A percentile compares a stretch with the other conserved stretches of the same genome.
Conservation (phyloP, 2,888 invertebrate species). For the Teinopalpus imperialis region DNA sequence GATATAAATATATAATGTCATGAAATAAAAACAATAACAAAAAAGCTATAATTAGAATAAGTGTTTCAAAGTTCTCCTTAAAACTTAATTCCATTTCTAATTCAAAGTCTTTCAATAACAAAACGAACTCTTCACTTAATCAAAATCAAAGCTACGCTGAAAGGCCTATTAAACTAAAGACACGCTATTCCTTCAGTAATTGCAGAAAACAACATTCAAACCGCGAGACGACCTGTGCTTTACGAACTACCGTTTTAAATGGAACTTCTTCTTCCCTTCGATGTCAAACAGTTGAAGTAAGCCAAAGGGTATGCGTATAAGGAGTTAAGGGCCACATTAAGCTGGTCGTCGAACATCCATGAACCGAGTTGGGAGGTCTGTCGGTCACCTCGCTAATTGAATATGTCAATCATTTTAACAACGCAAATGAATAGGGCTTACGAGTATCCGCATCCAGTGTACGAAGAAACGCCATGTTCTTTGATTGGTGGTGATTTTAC, state of each 20-base stretch:
- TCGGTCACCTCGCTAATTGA: constrained; percentile 87
- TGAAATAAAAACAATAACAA: too few relatives aligned
- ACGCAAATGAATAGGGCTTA: constrained; percentile 82
- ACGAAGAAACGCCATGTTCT: constrained; percentile 42
- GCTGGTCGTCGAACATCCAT: constrained; percentile 57
- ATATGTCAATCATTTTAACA: constrained; percentile 91
- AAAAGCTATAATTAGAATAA: too few relatives aligned
- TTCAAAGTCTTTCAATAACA: constrained; percentile 33
- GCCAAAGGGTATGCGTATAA: constrained; percentile 23
- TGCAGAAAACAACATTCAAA: constrained; percentile 76
- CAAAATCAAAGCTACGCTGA: constrained; percentile 52
- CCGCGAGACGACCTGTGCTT: constrained; percentile 64
- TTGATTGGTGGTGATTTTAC: constrained; percentile 31
- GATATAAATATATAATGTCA: too few relatives aligned
- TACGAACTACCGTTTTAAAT: constrained; percentile 41
- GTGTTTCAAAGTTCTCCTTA: too few relatives aligned
- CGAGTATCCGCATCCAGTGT: constrained; percentile 52
- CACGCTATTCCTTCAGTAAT: constrained; percentile 71
- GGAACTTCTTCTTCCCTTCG: constrained; percentile 37
- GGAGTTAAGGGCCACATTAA: constrained; percentile 37
- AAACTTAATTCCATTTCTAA: constrained; percentile 28
- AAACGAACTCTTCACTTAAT: constrained; percentile 38
- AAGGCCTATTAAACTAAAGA: constrained; percentile 70
- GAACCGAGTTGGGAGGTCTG: constrained; percentile 79
- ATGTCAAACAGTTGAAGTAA: constrained; percentile 5